Percentiles rank a stretch among this genome's conserved stretches.
These are phyloP conservation scores for Agrotis puta DNA, from an alignment of 2,888 invertebrate species.

Conservation along the genomic window DNA sequence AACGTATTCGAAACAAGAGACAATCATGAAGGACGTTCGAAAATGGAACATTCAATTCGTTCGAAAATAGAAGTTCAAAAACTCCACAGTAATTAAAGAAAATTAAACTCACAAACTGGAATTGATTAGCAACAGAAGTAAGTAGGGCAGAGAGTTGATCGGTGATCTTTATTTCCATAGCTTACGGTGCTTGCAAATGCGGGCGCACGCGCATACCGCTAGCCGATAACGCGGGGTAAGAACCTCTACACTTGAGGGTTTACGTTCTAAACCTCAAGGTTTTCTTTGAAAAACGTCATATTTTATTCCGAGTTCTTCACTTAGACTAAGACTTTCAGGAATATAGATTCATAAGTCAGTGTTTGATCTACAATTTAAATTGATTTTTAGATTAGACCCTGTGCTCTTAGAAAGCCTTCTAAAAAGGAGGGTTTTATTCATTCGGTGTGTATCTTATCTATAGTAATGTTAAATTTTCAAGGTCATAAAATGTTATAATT, in stretches of 20 bases:
- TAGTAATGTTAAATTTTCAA: not conserved
- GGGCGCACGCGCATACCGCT: constrained; percentile 74
- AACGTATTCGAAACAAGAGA: not conserved
- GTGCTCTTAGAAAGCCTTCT: no score
- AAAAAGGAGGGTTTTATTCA: no score
- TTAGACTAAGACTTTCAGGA: no score
- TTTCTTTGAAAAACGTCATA: not conserved
- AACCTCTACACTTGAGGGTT: constrained; percentile 65
- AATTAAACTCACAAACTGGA: constrained; percentile 31
- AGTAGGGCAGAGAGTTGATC: constrained; percentile 70
- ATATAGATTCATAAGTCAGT: no score
- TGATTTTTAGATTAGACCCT: no score
- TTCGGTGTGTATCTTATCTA: no score
- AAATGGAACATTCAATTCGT: constrained; percentile 8
- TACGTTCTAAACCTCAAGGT: constrained; percentile 4
- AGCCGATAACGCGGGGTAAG: constrained; percentile 73
- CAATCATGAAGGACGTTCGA: not conserved
- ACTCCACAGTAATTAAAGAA: constrained; percentile 15
- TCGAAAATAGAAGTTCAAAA: constrained; percentile 17
- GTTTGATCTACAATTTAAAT: no score
- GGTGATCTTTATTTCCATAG: constrained; percentile 72
- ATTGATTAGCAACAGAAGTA: constrained; percentile 65
- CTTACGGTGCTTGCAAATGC: constrained; percentile 72
- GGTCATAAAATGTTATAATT: not conserved
- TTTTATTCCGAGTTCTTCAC: not conserved